Evolutionary conservation across 1,140 invertebrate species (phyloP).

Genomic region (Philopotamus ludificatus): DNA sequence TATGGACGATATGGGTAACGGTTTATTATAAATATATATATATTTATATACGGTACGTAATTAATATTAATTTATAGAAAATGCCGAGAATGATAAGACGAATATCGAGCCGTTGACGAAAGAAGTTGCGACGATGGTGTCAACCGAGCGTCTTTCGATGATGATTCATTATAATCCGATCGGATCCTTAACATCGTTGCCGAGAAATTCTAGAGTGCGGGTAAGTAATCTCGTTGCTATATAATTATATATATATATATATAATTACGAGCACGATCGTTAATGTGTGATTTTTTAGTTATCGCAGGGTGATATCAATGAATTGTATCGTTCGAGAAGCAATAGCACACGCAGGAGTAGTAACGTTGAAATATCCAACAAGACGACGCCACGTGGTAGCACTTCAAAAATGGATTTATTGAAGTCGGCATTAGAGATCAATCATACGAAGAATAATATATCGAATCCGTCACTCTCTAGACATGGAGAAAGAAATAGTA

Average conservation of each 20-base stretch:
- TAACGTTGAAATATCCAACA: conserved; percentile 50
- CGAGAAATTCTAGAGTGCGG: conserved; percentile 58
- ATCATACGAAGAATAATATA: conserved; percentile 55
- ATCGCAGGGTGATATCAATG: conserved; percentile 56
- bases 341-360: conserved; percentile 58
- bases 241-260: conserved; percentile 2
- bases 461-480: conserved; percentile 53
- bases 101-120: conserved; percentile 61
- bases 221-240: conserved; percentile 40
- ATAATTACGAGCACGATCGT: conserved; percentile 30
- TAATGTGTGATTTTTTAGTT: conserved; percentile 44
- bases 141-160: conserved; percentile 66
- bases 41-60: neutral
- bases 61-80: conserved; percentile 44
- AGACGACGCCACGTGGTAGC: conserved; percentile 49
- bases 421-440: conserved; percentile 64
- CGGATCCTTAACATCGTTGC: conserved; percentile 67
- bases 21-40: no score
- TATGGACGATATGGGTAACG: conserved; percentile 40
- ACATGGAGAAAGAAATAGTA: conserved; percentile 43
- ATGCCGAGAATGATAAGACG: conserved; percentile 60
- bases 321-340: conserved; percentile 52
- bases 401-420: conserved; percentile 65
- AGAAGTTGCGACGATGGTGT: conserved; percentile 65
- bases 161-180: conserved; percentile 72